These are phyloP conservation scores for Drosophila ambigua DNA, from an alignment of 1,140 invertebrate genomes.

Conservation along the genomic window DNA sequence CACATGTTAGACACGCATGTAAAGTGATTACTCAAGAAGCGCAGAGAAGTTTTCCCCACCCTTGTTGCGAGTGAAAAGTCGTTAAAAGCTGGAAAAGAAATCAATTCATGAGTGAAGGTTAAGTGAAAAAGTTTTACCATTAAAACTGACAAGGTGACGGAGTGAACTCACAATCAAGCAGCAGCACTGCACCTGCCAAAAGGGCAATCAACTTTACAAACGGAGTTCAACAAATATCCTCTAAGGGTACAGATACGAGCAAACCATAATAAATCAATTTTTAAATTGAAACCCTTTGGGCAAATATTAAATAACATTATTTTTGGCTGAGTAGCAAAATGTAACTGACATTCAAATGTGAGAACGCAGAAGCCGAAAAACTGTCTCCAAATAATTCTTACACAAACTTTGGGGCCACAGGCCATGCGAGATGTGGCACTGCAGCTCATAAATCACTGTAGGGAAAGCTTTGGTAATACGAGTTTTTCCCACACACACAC, in stretches of 20 bases:
- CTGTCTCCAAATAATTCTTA: conserved; percentile 41
- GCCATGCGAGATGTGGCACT: conserved; percentile 30
- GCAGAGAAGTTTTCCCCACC: conserved; percentile 12
- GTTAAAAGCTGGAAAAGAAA: conserved; percentile 63
- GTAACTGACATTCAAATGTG: conserved; percentile 38
- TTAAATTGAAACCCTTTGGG: not conserved
- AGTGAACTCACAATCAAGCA: not conserved
- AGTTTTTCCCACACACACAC: conserved; percentile 6
- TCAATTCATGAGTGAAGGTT: conserved; percentile 75
- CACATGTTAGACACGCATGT: conserved; percentile 67
- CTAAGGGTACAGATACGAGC: no score
- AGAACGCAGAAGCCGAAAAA: not conserved
- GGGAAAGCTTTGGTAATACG: conserved; percentile 19
- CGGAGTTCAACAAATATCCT: not conserved
- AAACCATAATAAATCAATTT: not conserved
- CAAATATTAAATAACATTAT: conserved; percentile 34
- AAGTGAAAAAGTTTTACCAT: conserved; percentile 77
- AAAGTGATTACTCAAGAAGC: conserved; percentile 74
- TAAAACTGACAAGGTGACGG: conserved; percentile 65
- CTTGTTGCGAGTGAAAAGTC: conserved; percentile 57
- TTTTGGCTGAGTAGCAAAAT: conserved; percentile 26
- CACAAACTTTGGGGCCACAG: conserved; percentile 31
- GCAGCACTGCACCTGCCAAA: not conserved
- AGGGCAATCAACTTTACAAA: conserved; percentile 6
- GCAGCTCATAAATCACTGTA: conserved; percentile 43